phyloP scores from a whole-genome alignment of 2,797 vertebrate genomes.

The Muraenolepis orangiensis region DNA sequence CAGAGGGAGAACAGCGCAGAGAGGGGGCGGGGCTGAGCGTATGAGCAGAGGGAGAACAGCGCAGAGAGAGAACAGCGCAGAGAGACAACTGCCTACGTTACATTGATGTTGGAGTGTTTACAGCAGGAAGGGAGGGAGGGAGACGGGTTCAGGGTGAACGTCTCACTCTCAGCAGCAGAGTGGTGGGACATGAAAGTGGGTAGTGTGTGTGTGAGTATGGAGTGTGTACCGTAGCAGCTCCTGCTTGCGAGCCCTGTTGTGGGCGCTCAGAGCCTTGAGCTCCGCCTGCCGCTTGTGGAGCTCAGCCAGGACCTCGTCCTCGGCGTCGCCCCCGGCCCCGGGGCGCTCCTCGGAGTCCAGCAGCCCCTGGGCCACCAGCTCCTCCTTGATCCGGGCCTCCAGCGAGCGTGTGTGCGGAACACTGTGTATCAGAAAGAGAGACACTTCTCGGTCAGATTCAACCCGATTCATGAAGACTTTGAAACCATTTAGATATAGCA shows the following conservation, averaged over 20 bases:
- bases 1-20: no score
- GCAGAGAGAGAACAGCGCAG: no score
- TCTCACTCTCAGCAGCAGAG: no score
- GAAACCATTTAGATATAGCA: neutral
- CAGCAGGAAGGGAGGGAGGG: neutral
- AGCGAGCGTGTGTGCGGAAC: slow-evolving; percentile 95
- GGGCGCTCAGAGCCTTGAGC: slow-evolving; percentile 89
- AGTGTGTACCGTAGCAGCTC: slow-evolving; percentile 86
- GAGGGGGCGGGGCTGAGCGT: no score
- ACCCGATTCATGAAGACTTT: neutral
- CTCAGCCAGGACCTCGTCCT: slow-evolving; percentile 92
- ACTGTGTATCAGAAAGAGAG: slow-evolving; percentile 61
- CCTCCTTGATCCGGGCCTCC: slow-evolving; percentile 95
- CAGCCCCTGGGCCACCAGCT: slow-evolving; percentile 92
- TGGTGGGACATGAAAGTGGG: no score
- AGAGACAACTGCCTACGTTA: no score
- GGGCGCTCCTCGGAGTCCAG: slow-evolving; percentile 93
- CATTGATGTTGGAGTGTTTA: no score
- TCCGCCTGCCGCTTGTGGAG: slow-evolving; percentile 94
- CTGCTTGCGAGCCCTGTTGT: slow-evolving; percentile 92
- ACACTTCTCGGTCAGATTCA: neutral
- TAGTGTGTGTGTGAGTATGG: neutral
- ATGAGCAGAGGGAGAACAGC: no score
- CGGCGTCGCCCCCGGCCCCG: slow-evolving; percentile 85
- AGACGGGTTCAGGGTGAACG: no score